Conservation (phyloP, 2,113 vertebrate genomes). For the Chionodraco myersi region DNA sequence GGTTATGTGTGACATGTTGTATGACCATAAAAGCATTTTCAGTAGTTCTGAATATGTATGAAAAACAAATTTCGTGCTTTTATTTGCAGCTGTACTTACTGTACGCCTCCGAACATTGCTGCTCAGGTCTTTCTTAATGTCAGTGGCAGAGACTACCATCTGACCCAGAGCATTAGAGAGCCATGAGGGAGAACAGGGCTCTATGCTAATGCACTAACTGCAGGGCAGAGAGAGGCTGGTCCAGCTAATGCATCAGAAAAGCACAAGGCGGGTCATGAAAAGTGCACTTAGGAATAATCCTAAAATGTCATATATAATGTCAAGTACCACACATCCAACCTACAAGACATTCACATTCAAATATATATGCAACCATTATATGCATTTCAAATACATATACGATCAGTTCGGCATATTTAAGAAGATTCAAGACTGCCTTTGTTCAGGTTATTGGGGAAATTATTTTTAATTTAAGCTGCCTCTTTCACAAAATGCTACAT, state of each 20-base stretch:
- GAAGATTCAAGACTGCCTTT: not conserved
- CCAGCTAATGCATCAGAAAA: conserved; percentile 42
- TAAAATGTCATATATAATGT: conserved; percentile 48
- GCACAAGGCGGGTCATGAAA: conserved; percentile 28
- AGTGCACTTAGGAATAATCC: conserved; percentile 46
- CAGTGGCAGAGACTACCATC: conserved; percentile 28
- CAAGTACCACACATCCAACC: conserved; percentile 21
- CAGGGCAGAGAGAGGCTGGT: conserved; percentile 16
- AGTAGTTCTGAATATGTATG: not conserved
- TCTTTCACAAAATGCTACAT: not conserved
- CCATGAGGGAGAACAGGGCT: conserved; percentile 31
- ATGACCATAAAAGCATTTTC: not conserved
- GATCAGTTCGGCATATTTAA: not conserved
- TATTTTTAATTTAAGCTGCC: not conserved
- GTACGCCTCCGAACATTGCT: not conserved
- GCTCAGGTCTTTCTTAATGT: conserved; percentile 25
- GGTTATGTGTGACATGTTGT: not conserved
- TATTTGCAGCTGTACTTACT: conserved; percentile 18
- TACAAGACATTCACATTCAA: conserved; percentile 27
- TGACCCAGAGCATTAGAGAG: conserved; percentile 39
- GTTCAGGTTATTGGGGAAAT: not conserved
- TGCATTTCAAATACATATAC: conserved; percentile 2
- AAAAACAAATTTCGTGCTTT: not conserved
- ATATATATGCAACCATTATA: not conserved
- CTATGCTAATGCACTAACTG: conserved; percentile 37